phyloP scores from a whole-genome alignment of 2,113 vertebrate species.

The Lepisosteus oculatus region DNA sequence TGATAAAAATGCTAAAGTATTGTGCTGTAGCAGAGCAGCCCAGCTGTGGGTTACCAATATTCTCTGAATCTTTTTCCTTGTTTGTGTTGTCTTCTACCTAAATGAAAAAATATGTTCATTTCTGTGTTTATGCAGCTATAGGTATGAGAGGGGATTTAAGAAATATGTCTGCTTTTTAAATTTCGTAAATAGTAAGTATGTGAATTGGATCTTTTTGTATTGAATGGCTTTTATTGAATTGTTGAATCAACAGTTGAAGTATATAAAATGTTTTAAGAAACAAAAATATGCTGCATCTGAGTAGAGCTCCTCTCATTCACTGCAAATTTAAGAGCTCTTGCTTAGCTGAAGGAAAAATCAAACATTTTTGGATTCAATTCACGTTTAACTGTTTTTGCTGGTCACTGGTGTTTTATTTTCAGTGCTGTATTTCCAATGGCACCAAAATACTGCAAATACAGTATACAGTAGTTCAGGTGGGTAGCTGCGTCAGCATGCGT shows the following conservation, averaged over 20 bases:
- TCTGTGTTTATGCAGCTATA: neutral
- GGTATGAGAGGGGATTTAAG: neutral
- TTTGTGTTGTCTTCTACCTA: too few relatives aligned
- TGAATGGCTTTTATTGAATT: too few relatives aligned
- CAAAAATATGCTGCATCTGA: slow-evolving; percentile 10
- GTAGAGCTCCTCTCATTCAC: slow-evolving; percentile 15
- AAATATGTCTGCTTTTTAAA: neutral
- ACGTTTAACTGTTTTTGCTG: slow-evolving; percentile 6
- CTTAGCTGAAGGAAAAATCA: slow-evolving; percentile 30
- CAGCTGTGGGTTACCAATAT: too few relatives aligned
- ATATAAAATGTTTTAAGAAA: slow-evolving; percentile 13
- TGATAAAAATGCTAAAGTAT: too few relatives aligned
- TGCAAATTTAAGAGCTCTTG: slow-evolving; percentile 21
- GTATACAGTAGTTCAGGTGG: too few relatives aligned
- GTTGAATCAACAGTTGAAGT: neutral
- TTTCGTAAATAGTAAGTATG: too few relatives aligned
- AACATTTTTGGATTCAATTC: slow-evolving; percentile 7
- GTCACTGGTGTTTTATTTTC: slow-evolving; percentile 19
- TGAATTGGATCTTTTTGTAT: too few relatives aligned
- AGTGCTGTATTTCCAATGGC: slow-evolving; percentile 4
- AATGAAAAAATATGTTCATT: neutral
- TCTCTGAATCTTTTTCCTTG: too few relatives aligned
- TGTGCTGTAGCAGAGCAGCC: too few relatives aligned
- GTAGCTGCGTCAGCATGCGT: too few relatives aligned
- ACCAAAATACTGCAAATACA: slow-evolving; percentile 8